phyloP scores from a whole-genome alignment of 2,797 vertebrate genomes.

The Gymnothorax reevesii region DNA sequence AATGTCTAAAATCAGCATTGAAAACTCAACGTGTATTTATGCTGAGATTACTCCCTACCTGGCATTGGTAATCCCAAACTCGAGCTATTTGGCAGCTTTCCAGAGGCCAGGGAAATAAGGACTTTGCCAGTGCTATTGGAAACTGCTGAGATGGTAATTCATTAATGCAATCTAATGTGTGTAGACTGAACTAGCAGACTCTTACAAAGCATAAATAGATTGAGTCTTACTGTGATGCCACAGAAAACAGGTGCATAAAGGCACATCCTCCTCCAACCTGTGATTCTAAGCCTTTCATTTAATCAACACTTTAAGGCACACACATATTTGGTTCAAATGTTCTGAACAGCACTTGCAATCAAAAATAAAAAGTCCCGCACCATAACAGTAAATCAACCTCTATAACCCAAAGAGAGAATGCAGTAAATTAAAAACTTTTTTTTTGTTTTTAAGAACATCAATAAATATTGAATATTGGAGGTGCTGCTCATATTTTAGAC shows the following conservation, averaged over 20 bases:
- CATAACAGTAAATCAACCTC: too few relatives aligned
- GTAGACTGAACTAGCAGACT: background rate
- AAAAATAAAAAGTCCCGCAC: background rate
- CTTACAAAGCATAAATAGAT: background rate
- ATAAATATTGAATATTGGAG: background rate
- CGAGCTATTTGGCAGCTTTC: background rate
- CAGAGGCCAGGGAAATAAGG: slow-evolving; percentile 21
- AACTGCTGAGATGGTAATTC: background rate
- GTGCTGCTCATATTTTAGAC: background rate
- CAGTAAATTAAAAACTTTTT: background rate
- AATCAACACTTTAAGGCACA: background rate
- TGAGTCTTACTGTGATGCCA: background rate
- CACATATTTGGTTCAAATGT: background rate
- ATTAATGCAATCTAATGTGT: slow-evolving; percentile 5
- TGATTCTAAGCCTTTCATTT: background rate
- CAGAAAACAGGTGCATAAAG: background rate
- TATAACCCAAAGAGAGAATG: background rate
- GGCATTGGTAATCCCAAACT: background rate
- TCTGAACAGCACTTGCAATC: background rate
- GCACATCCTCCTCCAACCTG: background rate
- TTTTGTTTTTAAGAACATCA: background rate
- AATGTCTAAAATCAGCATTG: background rate
- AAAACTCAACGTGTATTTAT: background rate
- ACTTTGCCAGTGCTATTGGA: background rate
- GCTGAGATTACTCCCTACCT: background rate